Evolutionary conservation across 2,797 vertebrate genomes (phyloP), one percentile per base, ranked within the genome.

Genomic region (Chaenodraco wilsoni): DNA sequence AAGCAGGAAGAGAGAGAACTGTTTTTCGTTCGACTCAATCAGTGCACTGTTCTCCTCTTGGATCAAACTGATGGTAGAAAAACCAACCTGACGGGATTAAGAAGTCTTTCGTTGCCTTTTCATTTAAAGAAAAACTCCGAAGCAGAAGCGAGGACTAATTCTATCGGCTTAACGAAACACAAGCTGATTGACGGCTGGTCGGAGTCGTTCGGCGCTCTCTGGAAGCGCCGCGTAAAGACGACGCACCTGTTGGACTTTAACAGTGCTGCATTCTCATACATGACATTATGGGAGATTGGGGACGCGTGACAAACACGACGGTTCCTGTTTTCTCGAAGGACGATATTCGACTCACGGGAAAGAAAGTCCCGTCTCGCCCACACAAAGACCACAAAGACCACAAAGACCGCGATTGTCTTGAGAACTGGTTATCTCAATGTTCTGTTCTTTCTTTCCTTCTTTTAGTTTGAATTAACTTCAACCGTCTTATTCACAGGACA

Each of bases 341-440:
- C 84, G 73, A 75, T 69, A 83, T 90, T 69, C 70, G 78, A 82
- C 77, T 89, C 86, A 80, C 21, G 80, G 87, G 77, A 85, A 84
- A 60, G 9, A 60, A 69, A 43, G 79, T 74, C 69, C 70, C 43
- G 72, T 76, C 75, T 62, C 1, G 9, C 46, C 59, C 50, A 65
- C 59, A 92, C 89, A 92, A 89, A 90, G 88, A 85, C 65, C 59
- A 92, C 89, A 92, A 89, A 90, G 88, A 85, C 65, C 59, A 92
- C 89, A 92, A 89, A 90, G 88, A 85, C 15, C 33, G 60, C 23
- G 79, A 78, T 86, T 91, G 87, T 90, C 72, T 50, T 50, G 44
- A 73, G 76, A 79, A 85, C 60, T 76, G 64, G 64, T 88, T 87
- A 86, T 91, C 89, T 88, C 74, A 16, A 54, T 74, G 74, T 77